Percentiles rank a stretch among this genome's conserved stretches.
Evolutionary conservation across 1,140 invertebrate species (phyloP).

Genomic region (Lamellibrachia luymesi): DNA sequence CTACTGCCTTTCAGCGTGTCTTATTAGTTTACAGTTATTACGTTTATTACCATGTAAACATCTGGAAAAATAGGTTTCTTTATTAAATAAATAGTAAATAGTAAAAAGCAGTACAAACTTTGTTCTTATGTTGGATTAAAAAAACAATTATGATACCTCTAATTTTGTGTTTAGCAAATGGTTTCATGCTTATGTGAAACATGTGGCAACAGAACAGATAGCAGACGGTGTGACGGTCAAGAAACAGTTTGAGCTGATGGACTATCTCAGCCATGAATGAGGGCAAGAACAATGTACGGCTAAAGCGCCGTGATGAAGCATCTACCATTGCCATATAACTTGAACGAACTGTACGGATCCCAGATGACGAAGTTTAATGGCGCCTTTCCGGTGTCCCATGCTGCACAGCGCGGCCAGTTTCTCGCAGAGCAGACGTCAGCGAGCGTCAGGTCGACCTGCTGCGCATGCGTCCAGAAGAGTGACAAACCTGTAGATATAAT

Average conservation of each 20-base stretch:
- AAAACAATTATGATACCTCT: background rate
- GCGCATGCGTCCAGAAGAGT: constrained; percentile 67
- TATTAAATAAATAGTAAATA: background rate
- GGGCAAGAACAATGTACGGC: background rate
- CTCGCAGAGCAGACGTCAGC: constrained; percentile 62
- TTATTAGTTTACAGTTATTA: background rate
- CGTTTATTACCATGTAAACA: background rate
- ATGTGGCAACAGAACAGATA: background rate
- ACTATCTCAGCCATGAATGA: background rate
- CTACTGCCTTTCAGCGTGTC: background rate
- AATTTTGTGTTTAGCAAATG: background rate
- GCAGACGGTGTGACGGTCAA: background rate
- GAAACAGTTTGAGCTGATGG: background rate
- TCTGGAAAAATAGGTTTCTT: background rate
- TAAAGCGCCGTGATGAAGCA: background rate
- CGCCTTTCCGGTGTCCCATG: constrained; percentile 64
- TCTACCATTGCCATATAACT: constrained; percentile 23
- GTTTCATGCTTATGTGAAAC: background rate
- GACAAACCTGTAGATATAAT: constrained; percentile 60
- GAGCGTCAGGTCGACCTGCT: constrained; percentile 59
- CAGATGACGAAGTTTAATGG: constrained; percentile 68
- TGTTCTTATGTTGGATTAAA: constrained; percentile 27
- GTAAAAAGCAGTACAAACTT: background rate
- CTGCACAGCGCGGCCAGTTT: constrained; percentile 66
- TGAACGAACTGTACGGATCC: constrained; percentile 65